Percentiles rank a stretch among this genome's conserved stretches.
phyloP scores from a whole-genome alignment of 2,888 invertebrate species.

The Xestia xanthographa region DNA sequence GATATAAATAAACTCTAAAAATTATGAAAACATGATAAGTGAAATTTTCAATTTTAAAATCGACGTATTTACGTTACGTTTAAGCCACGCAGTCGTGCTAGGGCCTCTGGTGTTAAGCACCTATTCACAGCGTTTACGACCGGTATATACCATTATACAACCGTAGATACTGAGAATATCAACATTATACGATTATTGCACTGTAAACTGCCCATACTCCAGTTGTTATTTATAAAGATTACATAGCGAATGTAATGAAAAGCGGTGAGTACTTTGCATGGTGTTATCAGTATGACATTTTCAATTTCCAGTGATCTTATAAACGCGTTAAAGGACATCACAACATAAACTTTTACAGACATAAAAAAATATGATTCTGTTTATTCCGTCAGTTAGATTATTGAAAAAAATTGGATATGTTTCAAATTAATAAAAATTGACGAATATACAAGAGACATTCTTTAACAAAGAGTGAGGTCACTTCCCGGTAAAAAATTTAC shows the following conservation, averaged over 20 bases:
- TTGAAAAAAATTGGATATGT: too few relatives aligned
- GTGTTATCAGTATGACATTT: constrained; percentile 19
- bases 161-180: constrained; percentile 42
- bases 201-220: constrained; percentile 41
- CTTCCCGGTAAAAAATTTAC: too few relatives aligned
- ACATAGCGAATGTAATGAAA: constrained; percentile 27
- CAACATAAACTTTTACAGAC: background rate
- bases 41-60: background rate
- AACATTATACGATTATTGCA: constrained; percentile 52
- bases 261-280: constrained; percentile 22
- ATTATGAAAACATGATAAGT: too few relatives aligned
- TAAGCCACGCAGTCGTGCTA: background rate
- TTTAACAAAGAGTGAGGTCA: too few relatives aligned
- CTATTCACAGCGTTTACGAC: constrained; percentile 43
- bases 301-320: background rate
- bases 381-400: too few relatives aligned
- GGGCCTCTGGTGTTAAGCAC: background rate
- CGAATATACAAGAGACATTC: too few relatives aligned
- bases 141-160: constrained; percentile 16
- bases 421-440: too few relatives aligned
- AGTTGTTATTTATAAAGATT: constrained; percentile 44
- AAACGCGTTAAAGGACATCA: background rate
- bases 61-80: background rate
- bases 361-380: too few relatives aligned
- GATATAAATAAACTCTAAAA: too few relatives aligned